Evolutionary conservation across 2,888 invertebrate genomes (phyloP), one percentile per base, ranked within the genome.

Genomic region (Harpalus rubripes): DNA sequence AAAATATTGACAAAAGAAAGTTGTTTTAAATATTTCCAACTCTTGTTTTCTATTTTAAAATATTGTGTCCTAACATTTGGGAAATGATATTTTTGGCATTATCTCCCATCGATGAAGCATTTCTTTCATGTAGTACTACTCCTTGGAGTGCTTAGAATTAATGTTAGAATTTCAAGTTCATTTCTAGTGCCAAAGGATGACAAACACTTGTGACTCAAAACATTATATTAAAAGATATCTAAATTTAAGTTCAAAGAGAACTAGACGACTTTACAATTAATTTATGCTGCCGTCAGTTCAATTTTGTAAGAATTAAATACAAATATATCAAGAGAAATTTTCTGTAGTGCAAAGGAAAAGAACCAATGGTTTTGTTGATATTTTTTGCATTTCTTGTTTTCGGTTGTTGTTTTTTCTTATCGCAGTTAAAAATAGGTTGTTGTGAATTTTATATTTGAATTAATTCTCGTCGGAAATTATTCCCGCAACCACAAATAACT

Each of bases 401-500:
- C 44, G 5, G 44, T 4, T 1, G 44, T 52, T 52, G 10, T 52
- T 52, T 12, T 12, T 52, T 52, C 44, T 52, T 52, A 52, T 52
- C 44, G 0, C 10, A 52, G 22, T 10, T 26, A 22, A 63, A 59
- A 63, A 63, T 63, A 63, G 61, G 63, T 12, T 22, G 44, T 22
- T 10, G 22, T 63, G 12, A 22, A 22, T 63, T 63, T 12, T 12
- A 52, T 52, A 52, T 68, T 15, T 32, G 39, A 7, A 12, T 10
- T 39, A 68, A n/a, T 39, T 68, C 32, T 39, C 32, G 68, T 68
- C 52, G 52, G 74, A 74, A 74, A 18, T 52, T 4, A 68, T 39
- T 68, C 32, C 68, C 74, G 44, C 74, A 74, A 74, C 44, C 52
- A 16, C 52, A 18, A 74, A 72, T 72, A 72, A 32, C 18, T 32